A percentile compares a stretch with the other conserved stretches of the same genome.
Evolutionary conservation across 1,140 invertebrate genomes (phyloP).

Genomic region (Euborellia annulipes): DNA sequence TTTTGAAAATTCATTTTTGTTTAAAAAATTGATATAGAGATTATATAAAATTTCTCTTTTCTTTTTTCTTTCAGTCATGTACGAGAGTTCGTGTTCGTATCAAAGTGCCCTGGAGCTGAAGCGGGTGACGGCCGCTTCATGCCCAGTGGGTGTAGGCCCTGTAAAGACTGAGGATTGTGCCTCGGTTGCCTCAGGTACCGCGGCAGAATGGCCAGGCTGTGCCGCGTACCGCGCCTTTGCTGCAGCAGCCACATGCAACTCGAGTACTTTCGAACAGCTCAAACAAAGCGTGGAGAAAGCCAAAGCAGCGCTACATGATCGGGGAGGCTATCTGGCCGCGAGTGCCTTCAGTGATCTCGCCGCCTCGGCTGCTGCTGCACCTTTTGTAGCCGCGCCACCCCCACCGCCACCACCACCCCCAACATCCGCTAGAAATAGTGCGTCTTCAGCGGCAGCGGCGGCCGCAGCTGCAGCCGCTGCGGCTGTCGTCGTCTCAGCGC

Average conservation of each 20-base stretch:
- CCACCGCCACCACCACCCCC: not conserved
- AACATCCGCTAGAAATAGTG: not conserved
- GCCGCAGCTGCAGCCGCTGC: not conserved
- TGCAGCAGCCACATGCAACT: conserved; percentile 29
- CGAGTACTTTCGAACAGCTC: conserved; percentile 68
- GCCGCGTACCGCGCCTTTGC: conserved; percentile 41
- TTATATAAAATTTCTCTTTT: too few species aligned
- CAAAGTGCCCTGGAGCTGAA: conserved; percentile 70
- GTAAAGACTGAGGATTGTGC: conserved; percentile 37
- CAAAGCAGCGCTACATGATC: conserved; percentile 56
- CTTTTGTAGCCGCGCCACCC: conserved; percentile 20
- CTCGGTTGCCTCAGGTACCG: conserved; percentile 24
- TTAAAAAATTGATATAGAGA: too few species aligned
- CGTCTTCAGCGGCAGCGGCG: not conserved
- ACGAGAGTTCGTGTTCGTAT: conserved; percentile 80
- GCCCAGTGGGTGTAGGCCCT: conserved; percentile 17
- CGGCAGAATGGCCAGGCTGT: conserved; percentile 43
- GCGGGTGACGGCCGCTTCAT: conserved; percentile 37
- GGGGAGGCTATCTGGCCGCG: conserved; percentile 24
- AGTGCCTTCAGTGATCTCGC: conserved; percentile 24
- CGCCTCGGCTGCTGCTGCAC: conserved; percentile 23
- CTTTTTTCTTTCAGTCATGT: conserved; percentile 38
- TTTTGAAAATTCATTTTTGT: too few species aligned
- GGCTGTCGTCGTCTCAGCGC: not conserved
- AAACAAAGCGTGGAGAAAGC: conserved; percentile 80